These are phyloP conservation scores for Acrocyrtus sp. DNA, from an alignment of 2,888 invertebrate genomes.

Conservation along the genomic window DNA sequence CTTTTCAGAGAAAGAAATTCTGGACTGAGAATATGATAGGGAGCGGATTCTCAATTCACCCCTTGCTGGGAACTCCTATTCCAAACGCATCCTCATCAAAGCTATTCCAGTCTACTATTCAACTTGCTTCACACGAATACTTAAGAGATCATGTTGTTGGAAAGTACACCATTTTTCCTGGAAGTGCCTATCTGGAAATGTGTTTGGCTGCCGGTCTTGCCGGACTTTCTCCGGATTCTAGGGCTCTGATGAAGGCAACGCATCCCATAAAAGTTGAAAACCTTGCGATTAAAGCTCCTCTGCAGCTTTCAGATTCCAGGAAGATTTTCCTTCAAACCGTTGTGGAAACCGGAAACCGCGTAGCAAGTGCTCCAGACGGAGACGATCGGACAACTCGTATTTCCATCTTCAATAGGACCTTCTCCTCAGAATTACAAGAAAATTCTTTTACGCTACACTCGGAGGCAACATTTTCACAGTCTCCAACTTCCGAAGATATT, in stretches of 20 bases:
- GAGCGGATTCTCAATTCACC: constrained; percentile 8
- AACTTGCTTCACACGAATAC: constrained; percentile 13
- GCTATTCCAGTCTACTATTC: constrained; percentile 22
- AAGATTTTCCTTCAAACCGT: too few species aligned
- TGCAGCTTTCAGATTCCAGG: too few species aligned
- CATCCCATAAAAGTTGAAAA: constrained; percentile 7
- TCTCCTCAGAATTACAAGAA: constrained; percentile 1
- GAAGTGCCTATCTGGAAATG: constrained; percentile 41
- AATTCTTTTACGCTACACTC: too few species aligned
- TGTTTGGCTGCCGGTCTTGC: constrained; percentile 26
- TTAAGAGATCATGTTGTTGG: constrained; percentile 38
- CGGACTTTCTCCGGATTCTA: not conserved
- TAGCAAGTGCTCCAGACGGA: too few species aligned
- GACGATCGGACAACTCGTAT: too few species aligned
- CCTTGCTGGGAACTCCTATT: constrained; percentile 20
- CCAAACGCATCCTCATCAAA: constrained; percentile 22
- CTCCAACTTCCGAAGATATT: too few species aligned
- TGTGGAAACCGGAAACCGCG: too few species aligned
- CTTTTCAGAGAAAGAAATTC: constrained; percentile 36
- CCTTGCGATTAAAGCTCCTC: too few species aligned
- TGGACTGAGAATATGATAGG: constrained; percentile 9
- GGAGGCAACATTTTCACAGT: too few species aligned
- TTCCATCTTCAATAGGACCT: too few species aligned
- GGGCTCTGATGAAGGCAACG: not conserved
- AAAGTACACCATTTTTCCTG: constrained; percentile 22